A percentile compares a stretch with the other conserved stretches of the same genome.
Evolutionary conservation across 2,797 vertebrate genomes (phyloP).

Genomic region (Pachyuromys duprasi): DNA sequence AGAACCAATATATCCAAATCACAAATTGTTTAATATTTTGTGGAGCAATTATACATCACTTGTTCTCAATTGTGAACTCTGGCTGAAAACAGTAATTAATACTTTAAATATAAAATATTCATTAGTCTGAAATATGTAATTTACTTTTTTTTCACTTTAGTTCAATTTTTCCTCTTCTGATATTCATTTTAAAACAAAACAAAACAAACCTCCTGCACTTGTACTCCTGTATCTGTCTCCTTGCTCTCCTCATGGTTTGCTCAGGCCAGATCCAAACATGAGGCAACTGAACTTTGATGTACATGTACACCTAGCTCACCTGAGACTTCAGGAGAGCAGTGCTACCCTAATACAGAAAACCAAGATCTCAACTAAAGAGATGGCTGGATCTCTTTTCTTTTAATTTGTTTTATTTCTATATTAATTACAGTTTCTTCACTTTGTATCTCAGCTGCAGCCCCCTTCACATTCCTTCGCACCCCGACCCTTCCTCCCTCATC

Average conservation of each 20-base stretch:
- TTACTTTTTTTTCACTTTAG: background rate
- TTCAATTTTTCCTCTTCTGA: background rate
- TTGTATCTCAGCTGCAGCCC: too few species aligned
- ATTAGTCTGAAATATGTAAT: background rate
- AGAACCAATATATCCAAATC: conserved; percentile 41
- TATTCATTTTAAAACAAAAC: background rate
- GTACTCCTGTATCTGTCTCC: background rate
- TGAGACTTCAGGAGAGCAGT: background rate
- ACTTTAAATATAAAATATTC: conserved; percentile 26
- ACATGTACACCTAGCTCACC: background rate
- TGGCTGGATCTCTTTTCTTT: background rate
- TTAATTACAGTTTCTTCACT: too few species aligned
- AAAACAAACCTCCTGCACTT: background rate
- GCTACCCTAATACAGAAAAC: background rate
- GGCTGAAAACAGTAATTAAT: conserved; percentile 13
- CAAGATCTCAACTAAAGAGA: background rate
- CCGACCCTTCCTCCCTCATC: too few species aligned
- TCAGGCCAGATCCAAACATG: background rate
- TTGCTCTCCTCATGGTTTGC: background rate
- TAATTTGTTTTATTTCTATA: too few species aligned
- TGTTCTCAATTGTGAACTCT: conserved; percentile 6
- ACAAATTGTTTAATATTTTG: conserved; percentile 39
- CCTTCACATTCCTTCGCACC: too few species aligned
- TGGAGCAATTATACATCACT: background rate
- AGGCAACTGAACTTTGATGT: background rate